Evolutionary conservation across 2,797 vertebrate species (phyloP), one percentile per base, ranked within the genome.

Genomic region (Platalea minor): DNA sequence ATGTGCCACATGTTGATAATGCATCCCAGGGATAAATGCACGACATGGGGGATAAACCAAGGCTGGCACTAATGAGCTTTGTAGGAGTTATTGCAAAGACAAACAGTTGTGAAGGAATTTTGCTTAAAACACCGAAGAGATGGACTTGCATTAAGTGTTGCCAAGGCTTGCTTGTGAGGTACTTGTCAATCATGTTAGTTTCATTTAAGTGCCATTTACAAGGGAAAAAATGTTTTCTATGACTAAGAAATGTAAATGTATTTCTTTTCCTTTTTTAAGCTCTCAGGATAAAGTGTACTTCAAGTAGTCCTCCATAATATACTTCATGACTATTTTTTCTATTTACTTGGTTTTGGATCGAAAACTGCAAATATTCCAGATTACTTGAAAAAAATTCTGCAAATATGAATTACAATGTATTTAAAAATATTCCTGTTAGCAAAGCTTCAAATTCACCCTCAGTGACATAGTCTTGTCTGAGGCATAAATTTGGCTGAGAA

Each of bases 1-100:
- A 99, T 99, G 98, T 99, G 98, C 98, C 99, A 99, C 99, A 99
- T 99, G 99, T 99, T 99, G 98, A 99, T 98, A 98, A 98, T 97
- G 97, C 98, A 97, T 97, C 97, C 95, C 85, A n/a, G 97, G 98
- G 97, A 97, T 98, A 98, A 98, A 98, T 98, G 98, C 97, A 86
- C 96, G 60, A 97, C 97, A 97, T 94, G 96, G 96, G 97, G 96
- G 97, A 97, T 97, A 98, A 97, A 97, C 96, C 56, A 83, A 93
- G 96, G 91, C 98, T 97, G 97, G 98, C 98, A 97, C 97, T 98
- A 98, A 98, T 97, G 97, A 97, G 97, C 98, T 98, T 98, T 98
- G 96, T 98, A 98, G 98, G 98, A 98, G 98, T 98, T 97, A 98
- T 94, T 98, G 97, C 98, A 98, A 98, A 98, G 98, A 98, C 98